These are phyloP conservation scores for Aplocera efformata DNA, from an alignment of 2,888 invertebrate genomes.

Conservation along the genomic window DNA sequence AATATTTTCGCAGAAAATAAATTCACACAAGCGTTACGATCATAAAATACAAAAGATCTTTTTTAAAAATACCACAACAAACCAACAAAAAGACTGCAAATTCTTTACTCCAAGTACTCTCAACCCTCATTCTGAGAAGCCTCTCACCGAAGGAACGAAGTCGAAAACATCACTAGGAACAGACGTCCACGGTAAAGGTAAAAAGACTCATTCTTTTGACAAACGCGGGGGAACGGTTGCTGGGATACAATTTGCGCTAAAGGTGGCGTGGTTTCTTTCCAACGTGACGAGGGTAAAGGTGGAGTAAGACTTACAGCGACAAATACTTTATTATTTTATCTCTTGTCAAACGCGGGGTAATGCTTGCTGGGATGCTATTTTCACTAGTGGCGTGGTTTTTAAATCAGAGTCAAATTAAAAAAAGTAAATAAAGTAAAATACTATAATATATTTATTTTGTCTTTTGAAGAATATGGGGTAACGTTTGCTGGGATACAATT, in stretches of 20 bases:
- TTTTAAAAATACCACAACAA: background rate
- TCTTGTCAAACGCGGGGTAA: too few species aligned
- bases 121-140: constrained; percentile 1
- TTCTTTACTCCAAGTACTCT: constrained; percentile 1
- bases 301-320: constrained; percentile 22
- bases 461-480: too few species aligned
- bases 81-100: constrained; percentile 4
- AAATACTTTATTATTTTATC: background rate
- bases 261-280: constrained; percentile 42
- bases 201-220: constrained; percentile 66
- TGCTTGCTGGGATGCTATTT: too few species aligned
- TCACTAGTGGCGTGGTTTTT: too few species aligned
- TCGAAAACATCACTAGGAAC: constrained; percentile 18
- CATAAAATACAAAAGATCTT: background rate
- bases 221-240: constrained; percentile 46
- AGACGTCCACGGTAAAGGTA: constrained; percentile 30
- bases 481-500: too few species aligned
- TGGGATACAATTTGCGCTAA: constrained; percentile 61
- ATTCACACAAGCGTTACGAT: too few species aligned
- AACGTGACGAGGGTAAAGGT: constrained; percentile 26
- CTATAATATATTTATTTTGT: too few species aligned
- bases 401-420: too few species aligned
- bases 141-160: constrained; percentile 1
- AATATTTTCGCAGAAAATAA: too few species aligned
- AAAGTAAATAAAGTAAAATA: too few species aligned